Conservation (phyloP, 2,113 vertebrate genomes). For the Gavia stellata region DNA sequence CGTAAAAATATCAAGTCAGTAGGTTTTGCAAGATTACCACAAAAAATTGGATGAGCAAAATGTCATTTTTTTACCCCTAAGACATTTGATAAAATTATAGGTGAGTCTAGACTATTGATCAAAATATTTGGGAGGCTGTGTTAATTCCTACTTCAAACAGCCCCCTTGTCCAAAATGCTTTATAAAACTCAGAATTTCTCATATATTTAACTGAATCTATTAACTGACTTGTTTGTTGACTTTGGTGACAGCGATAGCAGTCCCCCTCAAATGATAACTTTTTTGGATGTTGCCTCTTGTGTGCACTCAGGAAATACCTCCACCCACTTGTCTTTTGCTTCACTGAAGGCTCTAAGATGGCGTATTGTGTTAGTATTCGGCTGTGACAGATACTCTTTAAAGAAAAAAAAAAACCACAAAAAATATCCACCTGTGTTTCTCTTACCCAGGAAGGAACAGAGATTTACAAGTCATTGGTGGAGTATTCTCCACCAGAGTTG, state of each 20-base stretch:
- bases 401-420: too few relatives aligned
- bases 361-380: neutral
- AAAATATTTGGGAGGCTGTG: neutral
- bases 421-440: neutral
- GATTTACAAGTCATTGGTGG: neutral
- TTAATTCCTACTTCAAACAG: neutral
- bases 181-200: neutral
- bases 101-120: neutral
- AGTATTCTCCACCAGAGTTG: neutral
- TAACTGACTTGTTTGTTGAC: neutral
- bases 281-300: neutral
- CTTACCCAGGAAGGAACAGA: neutral
- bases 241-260: neutral
- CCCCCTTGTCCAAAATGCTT: neutral
- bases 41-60: neutral
- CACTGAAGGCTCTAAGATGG: too few relatives aligned
- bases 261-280: neutral
- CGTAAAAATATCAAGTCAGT: neutral
- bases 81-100: neutral
- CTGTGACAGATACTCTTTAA: neutral
- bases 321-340: neutral
- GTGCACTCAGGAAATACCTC: neutral
- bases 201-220: neutral
- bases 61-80: neutral
- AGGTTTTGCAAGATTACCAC: neutral